Evolutionary conservation across 2,888 invertebrate species (phyloP), one percentile per base, ranked within the genome.

Genomic region (Synanthedon tipuliformis): DNA sequence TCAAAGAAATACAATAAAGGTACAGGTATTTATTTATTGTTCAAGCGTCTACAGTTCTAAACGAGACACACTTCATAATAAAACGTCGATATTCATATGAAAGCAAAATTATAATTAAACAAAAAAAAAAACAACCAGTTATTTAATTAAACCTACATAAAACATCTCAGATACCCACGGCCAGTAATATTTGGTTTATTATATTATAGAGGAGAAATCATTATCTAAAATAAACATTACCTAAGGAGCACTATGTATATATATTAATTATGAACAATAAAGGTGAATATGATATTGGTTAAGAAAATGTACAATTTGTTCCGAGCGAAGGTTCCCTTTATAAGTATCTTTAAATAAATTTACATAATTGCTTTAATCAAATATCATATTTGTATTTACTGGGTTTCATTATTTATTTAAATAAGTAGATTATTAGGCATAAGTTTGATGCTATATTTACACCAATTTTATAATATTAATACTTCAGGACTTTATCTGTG

Each of bases 1-100:
- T 66, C 54, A 58, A 61, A 59, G 55, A n/a, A 57, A 66, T 68
- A 64, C 34, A 34, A n/a, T 75, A 71, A 80, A 81, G 77, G 81
- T 83, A 83, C 80, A 83, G 76, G 76, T 82, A 83, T 84, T 84
- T 69, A 69, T 70, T 72, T 85, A 81, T 84, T 85, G 83, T 84
- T 84, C 81, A 85, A 82, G 82, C 84, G 81, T 80, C 84, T 81
- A 83, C 83, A 75, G 78, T 75, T 72, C 77, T 78, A 73, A 72
- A 76, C 68, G 74, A 78, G 83, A 83, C 80, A 81, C 79, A 81
- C 75, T 74, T 63, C 65, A 66, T 66, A 66, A 72, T 41, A 53
- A 50, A 63, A 70, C 70, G 71, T 70, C 65, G 64, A 68, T 66
- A 67, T 71, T 69, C 69, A 67, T 73, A 68, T 64, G 71, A 75